Evolutionary conservation across 2,113 vertebrate genomes (phyloP), one percentile per base, ranked within the genome.

Genomic region (Mohoua ochrocephala): DNA sequence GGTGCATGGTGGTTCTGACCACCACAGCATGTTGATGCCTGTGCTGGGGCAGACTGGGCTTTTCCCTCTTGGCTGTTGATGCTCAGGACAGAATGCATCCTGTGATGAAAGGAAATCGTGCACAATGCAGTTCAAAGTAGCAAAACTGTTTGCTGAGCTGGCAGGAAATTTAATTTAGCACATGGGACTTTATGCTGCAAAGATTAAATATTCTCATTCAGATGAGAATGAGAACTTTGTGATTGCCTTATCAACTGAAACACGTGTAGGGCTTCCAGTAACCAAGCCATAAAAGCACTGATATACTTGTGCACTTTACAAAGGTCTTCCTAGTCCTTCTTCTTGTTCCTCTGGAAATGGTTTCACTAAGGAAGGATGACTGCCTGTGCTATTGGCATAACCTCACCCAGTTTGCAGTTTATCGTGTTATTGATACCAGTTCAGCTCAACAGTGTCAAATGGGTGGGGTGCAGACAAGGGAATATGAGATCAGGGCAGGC

Each of bases 81-180:
- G 47, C 42, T 54, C 87, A 80, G 63, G 87, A 67, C 17, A 93
- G 49, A 96, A 90, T 56, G 71, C 64, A 91, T 93, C 95, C 93
- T 92, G 90, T 75, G 84, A 91, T 87, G 88, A 96, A 97, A 93
- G 96, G 87, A 84, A 91, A 91, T 49, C 71, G 54, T 61, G 61
- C 85, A 96, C 93, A 95, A 95, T 95, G 90, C 76, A 96, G 92
- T 95, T 96, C 96, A 96, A 93, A 91, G 86, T 93, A 94, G 63
- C 93, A 97, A 93, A 97, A 91, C 50, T 84, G 28, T 90, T 91
- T 88, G 93, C 93, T 96, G 94, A 91, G 85, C 85, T 93, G 77
- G 93, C 95, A 96, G 95, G 93, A 97, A 96, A 92, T 96, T 76
- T 95, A 95, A 92, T 96, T 96, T 97, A 95, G 68, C 74, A 61